Evolutionary conservation across 2,113 vertebrate species (phyloP).

Genomic region (Megaptera novaeangliae): DNA sequence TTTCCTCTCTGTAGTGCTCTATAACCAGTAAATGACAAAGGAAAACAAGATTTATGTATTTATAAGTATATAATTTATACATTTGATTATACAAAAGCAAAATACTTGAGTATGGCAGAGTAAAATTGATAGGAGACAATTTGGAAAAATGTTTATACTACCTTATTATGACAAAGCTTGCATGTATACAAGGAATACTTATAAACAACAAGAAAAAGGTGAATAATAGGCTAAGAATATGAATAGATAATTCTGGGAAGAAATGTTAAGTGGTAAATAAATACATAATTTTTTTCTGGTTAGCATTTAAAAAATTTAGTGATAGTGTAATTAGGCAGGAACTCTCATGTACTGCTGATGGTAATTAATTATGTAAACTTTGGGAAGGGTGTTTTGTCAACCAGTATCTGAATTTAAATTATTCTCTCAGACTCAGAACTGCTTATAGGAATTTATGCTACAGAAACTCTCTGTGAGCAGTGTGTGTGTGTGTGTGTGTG

Average conservation of each 20-base stretch:
- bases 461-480: background rate
- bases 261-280: background rate
- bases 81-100: background rate
- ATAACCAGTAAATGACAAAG: background rate
- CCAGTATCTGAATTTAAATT: background rate
- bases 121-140: background rate
- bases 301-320: background rate
- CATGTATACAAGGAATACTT: background rate
- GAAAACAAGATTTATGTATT: background rate
- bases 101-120: background rate
- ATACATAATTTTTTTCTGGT: background rate
- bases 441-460: background rate
- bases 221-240: background rate
- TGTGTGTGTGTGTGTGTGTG: background rate
- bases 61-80: background rate
- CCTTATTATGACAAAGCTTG: background rate
- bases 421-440: background rate
- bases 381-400: background rate
- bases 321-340: background rate
- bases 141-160: background rate
- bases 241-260: background rate
- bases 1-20: background rate
- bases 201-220: background rate
- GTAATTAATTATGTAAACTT: slow-evolving; percentile 7
- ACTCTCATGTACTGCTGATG: background rate